Base-by-base conservation (phyloP, 1,140 invertebrate genomes). In the Berghia stephanieae region DNA sequence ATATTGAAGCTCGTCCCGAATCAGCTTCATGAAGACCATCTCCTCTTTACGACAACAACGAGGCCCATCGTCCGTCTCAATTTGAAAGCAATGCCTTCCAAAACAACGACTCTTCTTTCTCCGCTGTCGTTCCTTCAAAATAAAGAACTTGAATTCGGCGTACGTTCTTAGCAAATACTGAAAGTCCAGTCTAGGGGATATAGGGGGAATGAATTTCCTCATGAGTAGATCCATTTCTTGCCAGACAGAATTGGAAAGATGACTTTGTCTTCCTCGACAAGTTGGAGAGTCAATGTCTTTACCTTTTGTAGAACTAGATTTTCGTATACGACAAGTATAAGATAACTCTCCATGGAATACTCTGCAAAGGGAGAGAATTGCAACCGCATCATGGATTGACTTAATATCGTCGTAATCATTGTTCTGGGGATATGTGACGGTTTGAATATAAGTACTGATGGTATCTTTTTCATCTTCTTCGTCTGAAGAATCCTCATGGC, bases 171-270 rank as follows among this genome's bases (percentile, higher is more conserved):
- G 34, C 34, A 76, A 34, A 31, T 31, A 76, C 42, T 68, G 74
- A 38, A 76, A 76, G 43, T 76, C 74, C 1, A 76, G 74, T n/a
- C 74, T 43, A 2, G 74, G 74, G 5, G 74, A 76, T 24, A 66
- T 76, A 44, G 67, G 74, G 18, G 74, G 63, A 1, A 76, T 63
- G 27, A 76, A 42, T n/a, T 76, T 76, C 31, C 38, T 66, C 21
- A 76, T 36, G 10, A 67, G 42, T 21, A n/a, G 46, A 60, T 76
- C 74, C 43, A 76, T 46, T 18, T 1, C 5, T 13, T 43, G 43
- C 74, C 74, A 76, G 74, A 36, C 55, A 18, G 16, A 38, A 60
- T 43, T 67, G 1, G 74, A 67, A n/a, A 76, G 27, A 38, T 76
- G 74, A 38, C 63, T 67, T 21, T 49, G 60, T 1, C 1, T 27